Evolutionary conservation across 2,113 vertebrate species (phyloP), one percentile per base, ranked within the genome.

Genomic region (Mandrillus leucophaeus): DNA sequence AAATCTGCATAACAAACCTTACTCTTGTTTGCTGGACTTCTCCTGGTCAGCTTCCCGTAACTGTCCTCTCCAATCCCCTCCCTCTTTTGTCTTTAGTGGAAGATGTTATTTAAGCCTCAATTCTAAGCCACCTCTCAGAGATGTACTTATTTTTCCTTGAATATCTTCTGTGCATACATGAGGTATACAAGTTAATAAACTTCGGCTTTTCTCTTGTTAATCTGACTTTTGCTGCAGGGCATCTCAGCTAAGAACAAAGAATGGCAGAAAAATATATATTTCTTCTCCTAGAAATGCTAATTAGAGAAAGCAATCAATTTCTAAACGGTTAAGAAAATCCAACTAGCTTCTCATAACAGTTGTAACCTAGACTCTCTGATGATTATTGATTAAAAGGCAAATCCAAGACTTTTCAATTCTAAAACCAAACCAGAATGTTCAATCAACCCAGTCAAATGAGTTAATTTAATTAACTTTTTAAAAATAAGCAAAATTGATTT

Each of bases 291-390:
- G 9, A 72, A 73, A 72, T 27, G 43, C 12, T 93, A 66, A 81
- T 79, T 23, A 64, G 18, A 96, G 23, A 91, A 97, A 95, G 23
- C 35, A 79, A 43, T 96, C n/a, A 83, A 66, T 38, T 94, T 73
- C 14, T 27, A 80, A 87, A 38, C 40, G 11, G 20, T 95, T 92
- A 94, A 78, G 79, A 95, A 96, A 95, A 79, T 10, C 43, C 30
- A 88, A 5, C 5, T 10, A 25, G 4, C n/a, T 52, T 25, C 30
- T 95, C 35, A n/a, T 23, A 66, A 75, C 23, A 80, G 66, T 30
- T 68, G 7, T 17, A 88, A 90, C 2, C 20, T 57, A 25, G 35
- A n/a, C 17, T 72, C 96, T 88, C 89, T 90, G 43, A 87, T 81
- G 81, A 84, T 61, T 66, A 50, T 35, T 90, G 8, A 43, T 64